Evolutionary conservation across 2,797 vertebrate genomes (phyloP).

Genomic region (Crypturellus tataupa): DNA sequence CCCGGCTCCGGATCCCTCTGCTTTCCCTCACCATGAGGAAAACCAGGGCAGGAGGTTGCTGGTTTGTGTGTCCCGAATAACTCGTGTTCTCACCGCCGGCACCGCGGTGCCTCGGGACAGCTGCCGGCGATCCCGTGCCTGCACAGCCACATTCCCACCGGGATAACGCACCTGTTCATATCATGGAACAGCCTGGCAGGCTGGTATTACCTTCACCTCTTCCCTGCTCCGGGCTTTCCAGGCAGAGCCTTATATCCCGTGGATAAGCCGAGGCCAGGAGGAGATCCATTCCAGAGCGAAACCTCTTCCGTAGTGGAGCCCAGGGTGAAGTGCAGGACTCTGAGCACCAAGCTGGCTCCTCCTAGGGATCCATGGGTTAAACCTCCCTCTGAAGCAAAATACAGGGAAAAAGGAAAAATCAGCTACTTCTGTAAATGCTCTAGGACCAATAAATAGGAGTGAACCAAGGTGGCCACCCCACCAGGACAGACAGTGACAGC

Average conservation of each 20-base stretch:
- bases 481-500: conserved; percentile 34
- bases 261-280: neutral
- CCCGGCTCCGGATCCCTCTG: neutral
- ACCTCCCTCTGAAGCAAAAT: neutral
- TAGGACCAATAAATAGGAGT: neutral
- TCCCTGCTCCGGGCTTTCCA: neutral
- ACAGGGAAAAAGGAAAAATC: neutral
- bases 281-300: fast-evolving
- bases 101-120: neutral
- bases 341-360: neutral
- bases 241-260: fast-evolving
- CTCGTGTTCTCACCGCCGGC: neutral
- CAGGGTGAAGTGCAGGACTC: neutral
- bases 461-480: neutral
- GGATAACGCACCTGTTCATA: neutral
- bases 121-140: neutral
- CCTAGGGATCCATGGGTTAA: neutral
- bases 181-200: neutral
- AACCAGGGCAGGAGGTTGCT: neutral
- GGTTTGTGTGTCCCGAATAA: neutral
- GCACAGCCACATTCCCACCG: neutral
- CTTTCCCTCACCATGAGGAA: neutral
- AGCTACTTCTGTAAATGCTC: neutral
- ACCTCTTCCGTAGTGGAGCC: neutral
- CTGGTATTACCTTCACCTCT: neutral